These are phyloP conservation scores for Glomeris maerens DNA, from an alignment of 1,140 invertebrate genomes.

Conservation along the genomic window DNA sequence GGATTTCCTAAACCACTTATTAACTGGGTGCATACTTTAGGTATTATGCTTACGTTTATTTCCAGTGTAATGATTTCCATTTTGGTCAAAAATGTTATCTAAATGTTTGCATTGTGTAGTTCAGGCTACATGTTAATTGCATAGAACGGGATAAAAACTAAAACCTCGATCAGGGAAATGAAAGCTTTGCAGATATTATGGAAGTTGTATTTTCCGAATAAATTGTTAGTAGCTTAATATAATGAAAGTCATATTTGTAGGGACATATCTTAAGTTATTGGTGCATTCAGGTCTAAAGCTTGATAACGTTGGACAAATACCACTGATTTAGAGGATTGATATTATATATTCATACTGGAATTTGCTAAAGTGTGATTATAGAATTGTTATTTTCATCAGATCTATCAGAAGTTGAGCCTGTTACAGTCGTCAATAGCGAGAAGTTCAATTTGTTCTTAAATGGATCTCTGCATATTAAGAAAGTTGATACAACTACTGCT, in stretches of 20 bases:
- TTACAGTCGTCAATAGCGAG: constrained; percentile 34
- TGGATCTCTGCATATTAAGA: constrained; percentile 70
- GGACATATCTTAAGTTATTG: background rate
- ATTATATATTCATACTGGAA: background rate
- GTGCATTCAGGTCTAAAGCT: background rate
- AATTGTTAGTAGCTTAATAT: too few relatives aligned
- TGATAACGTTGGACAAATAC: background rate
- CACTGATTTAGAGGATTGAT: background rate
- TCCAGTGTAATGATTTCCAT: too few relatives aligned
- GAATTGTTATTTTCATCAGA: constrained; percentile 18
- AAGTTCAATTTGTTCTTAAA: constrained; percentile 79
- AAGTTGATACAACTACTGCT: constrained; percentile 82
- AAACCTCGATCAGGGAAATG: too few relatives aligned
- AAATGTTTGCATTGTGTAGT: background rate
- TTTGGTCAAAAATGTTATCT: background rate
- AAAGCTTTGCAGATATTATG: too few relatives aligned
- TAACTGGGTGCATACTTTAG: constrained; percentile 87
- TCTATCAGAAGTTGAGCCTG: constrained; percentile 22
- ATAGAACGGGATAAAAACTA: too few relatives aligned
- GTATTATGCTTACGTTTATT: too few relatives aligned
- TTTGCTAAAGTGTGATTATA: background rate
- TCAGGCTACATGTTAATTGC: background rate
- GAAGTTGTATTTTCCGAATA: too few relatives aligned
- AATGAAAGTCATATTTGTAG: too few relatives aligned
- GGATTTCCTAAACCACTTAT: constrained; percentile 86